These are phyloP conservation scores for Cancer borealis DNA, from an alignment of 2,888 invertebrate genomes.

Conservation along the genomic window DNA sequence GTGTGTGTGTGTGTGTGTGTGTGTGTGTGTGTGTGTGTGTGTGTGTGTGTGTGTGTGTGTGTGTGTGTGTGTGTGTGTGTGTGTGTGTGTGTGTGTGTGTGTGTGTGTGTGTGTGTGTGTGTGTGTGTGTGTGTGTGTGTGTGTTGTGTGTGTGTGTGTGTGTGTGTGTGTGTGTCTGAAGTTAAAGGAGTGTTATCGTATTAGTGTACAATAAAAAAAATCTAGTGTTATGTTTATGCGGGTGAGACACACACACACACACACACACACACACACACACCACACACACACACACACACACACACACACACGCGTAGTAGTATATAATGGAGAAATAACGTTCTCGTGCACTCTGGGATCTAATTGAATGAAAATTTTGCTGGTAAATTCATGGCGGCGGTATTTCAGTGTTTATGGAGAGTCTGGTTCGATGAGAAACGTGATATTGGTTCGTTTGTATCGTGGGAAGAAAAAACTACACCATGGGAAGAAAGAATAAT, in stretches of 20 bases:
- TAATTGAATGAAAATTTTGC: slow-evolving; percentile 14
- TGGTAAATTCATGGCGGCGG: neutral
- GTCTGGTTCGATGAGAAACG: neutral
- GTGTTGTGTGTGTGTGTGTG: slow-evolving; percentile 20
- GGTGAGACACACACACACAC: no score
- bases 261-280: no score
- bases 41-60: neutral
- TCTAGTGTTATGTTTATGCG: no score
- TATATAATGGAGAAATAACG: neutral
- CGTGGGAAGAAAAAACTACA: neutral
- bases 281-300: no score
- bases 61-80: slow-evolving; percentile 16
- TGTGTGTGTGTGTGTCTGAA: no score
- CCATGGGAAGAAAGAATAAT: neutral
- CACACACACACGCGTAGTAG: no score
- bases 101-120: neutral
- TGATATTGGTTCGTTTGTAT: slow-evolving; percentile 20
- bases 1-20: slow-evolving; percentile 1
- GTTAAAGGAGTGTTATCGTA: no score
- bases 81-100: slow-evolving; percentile 20
- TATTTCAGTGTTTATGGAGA: slow-evolving; percentile 12
- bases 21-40: neutral
- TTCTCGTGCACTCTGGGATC: neutral
- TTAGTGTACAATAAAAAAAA: no score
- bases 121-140: neutral